Base-by-base conservation (phyloP, 2,797 vertebrate genomes). In the Gallinago nigripennis region DNA sequence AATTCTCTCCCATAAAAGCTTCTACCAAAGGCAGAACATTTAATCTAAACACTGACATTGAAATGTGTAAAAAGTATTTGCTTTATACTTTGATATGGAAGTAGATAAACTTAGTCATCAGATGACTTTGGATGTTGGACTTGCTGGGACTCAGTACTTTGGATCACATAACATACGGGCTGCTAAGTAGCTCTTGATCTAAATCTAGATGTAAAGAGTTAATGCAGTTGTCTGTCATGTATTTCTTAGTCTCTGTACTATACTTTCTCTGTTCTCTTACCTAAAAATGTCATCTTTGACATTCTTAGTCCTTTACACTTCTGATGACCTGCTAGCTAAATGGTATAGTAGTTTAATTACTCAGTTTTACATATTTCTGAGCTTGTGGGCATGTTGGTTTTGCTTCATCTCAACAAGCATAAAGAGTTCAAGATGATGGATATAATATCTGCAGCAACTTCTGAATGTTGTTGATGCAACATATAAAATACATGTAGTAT, bases 131-230 rank as follows among this genome's bases (percentile, higher is more conserved):
- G 24, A 25, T 50, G 35, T 21, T 77, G 45, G 12, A 21, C 31
- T 71, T 58, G 33, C 18, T 77, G 73, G 58, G 84, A 31, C 15
- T 33, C 23, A 17, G 41, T 88, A 14, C 14, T 88, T 73, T 51
- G 28, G 25, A 51, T 90, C 50, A 27, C 3, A 4, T 64, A 68
- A 50, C 27, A 20, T n/a, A n/a, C 0, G 0, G 35, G 51, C n/a
- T 82, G 35, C n/a, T 45, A 24, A 61, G 18, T 31, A 78, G 46
- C 8, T 82, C 21, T 23, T 65, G 28, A 65, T 85, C n/a, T 75
- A 27, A 50, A 81, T 81, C 54, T 45, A 13, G 11, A 24, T 16
- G 12, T 23, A 11, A 73, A 37, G 17, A 46, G 33, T 64, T 73
- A 64, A 30, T 35, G 15, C 13, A 21, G 3, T 58, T 85, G 15